These are phyloP conservation scores for Cerceris ruficornis DNA, from an alignment of 2,888 invertebrate species.

Conservation along the genomic window DNA sequence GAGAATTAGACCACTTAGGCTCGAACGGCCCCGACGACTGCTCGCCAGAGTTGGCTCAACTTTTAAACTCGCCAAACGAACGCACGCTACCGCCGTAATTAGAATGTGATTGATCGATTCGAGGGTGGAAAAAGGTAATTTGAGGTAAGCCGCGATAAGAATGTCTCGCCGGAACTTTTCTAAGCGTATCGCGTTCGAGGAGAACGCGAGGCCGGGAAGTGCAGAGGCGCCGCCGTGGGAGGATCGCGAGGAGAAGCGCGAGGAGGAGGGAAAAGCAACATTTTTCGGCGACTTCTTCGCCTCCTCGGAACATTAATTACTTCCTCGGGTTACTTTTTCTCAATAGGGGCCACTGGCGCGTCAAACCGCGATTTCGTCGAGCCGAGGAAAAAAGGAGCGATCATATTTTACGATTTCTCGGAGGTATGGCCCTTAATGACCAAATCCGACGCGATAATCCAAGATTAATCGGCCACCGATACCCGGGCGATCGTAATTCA, in stretches of 20 bases:
- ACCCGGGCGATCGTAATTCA: conserved; percentile 61
- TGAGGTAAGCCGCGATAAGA: neutral
- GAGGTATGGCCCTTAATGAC: conserved; percentile 54
- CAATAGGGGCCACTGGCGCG: conserved; percentile 2
- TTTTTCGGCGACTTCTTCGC: conserved; percentile 13
- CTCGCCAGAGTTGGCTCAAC: conserved; percentile 49
- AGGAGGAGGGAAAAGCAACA: conserved; percentile 3
- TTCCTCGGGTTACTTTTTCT: conserved; percentile 24
- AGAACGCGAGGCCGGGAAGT: neutral
- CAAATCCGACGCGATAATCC: conserved; percentile 56
- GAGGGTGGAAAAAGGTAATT: neutral
- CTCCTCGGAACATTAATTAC: conserved; percentile 27
- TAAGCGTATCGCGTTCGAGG: neutral
- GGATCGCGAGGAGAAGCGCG: neutral
- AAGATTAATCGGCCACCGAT: conserved; percentile 61
- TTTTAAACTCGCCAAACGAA: conserved; percentile 53
- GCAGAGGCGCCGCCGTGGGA: no score
- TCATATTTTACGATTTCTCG: conserved; percentile 50
- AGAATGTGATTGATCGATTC: conserved; percentile 37
- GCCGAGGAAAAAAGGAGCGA: conserved; percentile 8
- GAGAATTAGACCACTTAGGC: conserved; percentile 67
- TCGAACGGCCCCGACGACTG: conserved; percentile 43
- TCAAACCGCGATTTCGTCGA: conserved; percentile 3
- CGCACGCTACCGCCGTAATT: conserved; percentile 55
- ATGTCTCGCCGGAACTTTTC: neutral